Base-by-base conservation (phyloP, 2,888 invertebrate species). In the Quadroppia sp. region DNA sequence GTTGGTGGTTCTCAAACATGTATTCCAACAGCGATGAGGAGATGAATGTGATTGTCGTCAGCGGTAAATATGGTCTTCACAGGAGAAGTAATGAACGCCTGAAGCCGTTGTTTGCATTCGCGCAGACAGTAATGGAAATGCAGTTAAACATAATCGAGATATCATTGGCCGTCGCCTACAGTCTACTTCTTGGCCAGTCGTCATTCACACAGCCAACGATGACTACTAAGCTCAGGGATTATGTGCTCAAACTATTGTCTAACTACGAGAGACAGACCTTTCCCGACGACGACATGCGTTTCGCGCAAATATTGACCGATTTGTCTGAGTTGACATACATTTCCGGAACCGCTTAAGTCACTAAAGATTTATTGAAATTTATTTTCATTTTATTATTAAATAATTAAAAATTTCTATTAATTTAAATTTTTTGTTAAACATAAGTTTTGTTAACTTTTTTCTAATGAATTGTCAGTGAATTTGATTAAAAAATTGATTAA, bases 321-420 rank as follows among this genome's bases (percentile, higher is more conserved):
- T 30, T 56, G 56, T 56, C 56, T 56, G 56, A 56, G 17, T 28
- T 56, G 56, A 15, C 25, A 13, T 56, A 56, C 28, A 56, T 56
- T 56, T 56, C 56, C 3, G 23, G 45, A 6, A 45, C 17, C 15
- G 45, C 45, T 45, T 45, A 15, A 45, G 9, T 9, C 6, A n/a
- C n/a, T n/a, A n/a, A n/a, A n/a, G n/a, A n/a, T n/a, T n/a, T n/a
- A n/a, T n/a, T n/a, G n/a, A n/a, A n/a, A n/a, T n/a, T n/a, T n/a
- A n/a, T n/a, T n/a, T n/a, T n/a, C n/a, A n/a, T n/a, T n/a, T n/a
- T n/a, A n/a, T n/a, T n/a, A n/a, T n/a, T n/a, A 25, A 53, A 53
- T n/a, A 9, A 1, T n/a, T n/a, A 48, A n/a, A 48, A 48, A 48
- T n/a, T 17, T 9, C 9, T n/a, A 3, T 20, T 20, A 48, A 45